A percentile compares a stretch with the other conserved stretches of the same genome.
Conservation (phyloP, 2,113 vertebrate species). For the Pelmatolapia mariae region DNA sequence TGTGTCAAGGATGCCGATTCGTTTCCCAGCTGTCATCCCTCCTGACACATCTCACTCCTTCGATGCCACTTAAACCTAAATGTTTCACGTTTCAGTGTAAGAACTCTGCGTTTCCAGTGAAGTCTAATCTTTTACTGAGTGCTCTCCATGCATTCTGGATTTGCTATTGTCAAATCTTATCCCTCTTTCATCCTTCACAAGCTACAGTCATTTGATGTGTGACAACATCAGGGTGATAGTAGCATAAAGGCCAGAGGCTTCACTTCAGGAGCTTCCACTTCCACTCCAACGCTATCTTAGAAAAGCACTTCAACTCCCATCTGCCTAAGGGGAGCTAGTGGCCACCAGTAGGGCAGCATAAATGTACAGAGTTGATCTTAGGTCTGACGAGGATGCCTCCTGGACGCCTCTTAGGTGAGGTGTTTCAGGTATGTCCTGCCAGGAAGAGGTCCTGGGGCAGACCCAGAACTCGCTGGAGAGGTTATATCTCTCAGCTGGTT, state of each 20-base stretch:
- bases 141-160: neutral
- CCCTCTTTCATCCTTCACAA: neutral
- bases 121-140: neutral
- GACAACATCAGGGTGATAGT: constrained; percentile 6
- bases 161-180: neutral
- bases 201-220: constrained; percentile 2
- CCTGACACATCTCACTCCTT: neutral
- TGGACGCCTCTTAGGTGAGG: neutral
- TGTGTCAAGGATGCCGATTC: neutral
- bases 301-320: neutral
- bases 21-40: neutral
- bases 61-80: neutral
- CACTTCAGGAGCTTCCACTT: neutral
- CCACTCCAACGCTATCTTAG: neutral
- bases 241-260: constrained; percentile 2
- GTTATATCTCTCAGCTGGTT: neutral
- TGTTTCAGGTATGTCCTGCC: neutral
- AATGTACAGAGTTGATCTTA: neutral
- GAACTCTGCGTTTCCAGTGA: neutral
- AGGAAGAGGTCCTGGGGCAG: neutral
- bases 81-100: neutral
- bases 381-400: neutral
- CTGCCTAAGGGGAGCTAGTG: neutral
- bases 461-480: neutral
- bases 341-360: neutral